Evolutionary conservation across 2,888 invertebrate genomes (phyloP), one percentile per base, ranked within the genome.

Genomic region (Frankliniella intonsa): DNA sequence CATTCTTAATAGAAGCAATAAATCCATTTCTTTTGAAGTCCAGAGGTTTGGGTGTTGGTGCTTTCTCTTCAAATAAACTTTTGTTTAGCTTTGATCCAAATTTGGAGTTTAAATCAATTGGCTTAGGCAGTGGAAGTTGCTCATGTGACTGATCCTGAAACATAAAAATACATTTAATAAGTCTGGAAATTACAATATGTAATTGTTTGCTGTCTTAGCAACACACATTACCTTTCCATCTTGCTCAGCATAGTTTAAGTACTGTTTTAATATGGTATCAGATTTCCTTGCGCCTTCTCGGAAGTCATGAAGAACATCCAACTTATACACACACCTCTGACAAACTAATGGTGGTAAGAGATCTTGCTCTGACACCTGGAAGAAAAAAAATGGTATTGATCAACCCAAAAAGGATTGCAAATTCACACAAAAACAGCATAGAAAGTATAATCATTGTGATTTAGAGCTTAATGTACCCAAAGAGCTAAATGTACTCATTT

Each of bases 341-440:
- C 95, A 95, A 85, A 95, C 92, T 86, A 94, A 92, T 86, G 93
- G 92, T 85, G 95, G 95, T 87, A 95, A 90, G 86, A 92, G 91
- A 88, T 95, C 95, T 86, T 91, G 91, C 87, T 93, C 92, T 86
- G 93, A 92, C 84, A 94, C 92, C 94, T 94, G 89, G 86, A 90
- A 90, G 86, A 85, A 81, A 83, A 87, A 87, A 84, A 51, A 25
- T 27, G 11, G 22, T 14, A 76, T 81, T 79, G 51, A 81, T 50
- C 22, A 50, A 76, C 50, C 14, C 79, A 2, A 69, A 51, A 38
- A 82, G 50, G 17, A 25, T 50, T 80, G 69, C 9, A 80, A 50
- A 55, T 80, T 51, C 50, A 65, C 81, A 82, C 51, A 9, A 55
- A 80, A 80, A 19, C 22, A 25, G 50, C 51, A 25, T 50, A 22